A percentile compares a stretch with the other conserved stretches of the same genome.
Conservation (phyloP, 1,140 invertebrate genomes). For the Cylas formicarius region DNA sequence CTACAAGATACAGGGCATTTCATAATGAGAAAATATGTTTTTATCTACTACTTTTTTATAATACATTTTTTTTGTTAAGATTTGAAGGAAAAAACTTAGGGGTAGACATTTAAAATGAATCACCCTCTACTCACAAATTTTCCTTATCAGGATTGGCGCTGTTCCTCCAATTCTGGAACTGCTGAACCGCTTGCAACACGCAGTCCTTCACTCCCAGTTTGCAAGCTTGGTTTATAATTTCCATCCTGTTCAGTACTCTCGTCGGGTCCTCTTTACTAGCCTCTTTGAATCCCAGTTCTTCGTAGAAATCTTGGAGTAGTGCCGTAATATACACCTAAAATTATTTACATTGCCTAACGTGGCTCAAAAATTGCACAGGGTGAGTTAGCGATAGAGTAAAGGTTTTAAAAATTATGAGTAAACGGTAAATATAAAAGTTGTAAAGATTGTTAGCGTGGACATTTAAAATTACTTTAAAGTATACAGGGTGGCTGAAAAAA, state of each 20-base stretch:
- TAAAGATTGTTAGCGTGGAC: no score
- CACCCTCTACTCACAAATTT: conserved; percentile 62
- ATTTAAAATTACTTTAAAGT: no score
- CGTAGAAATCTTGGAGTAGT: conserved; percentile 56
- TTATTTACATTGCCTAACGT: conserved; percentile 1
- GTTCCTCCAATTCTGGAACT: conserved; percentile 67
- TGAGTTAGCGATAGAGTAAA: not conserved
- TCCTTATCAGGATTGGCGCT: conserved; percentile 58
- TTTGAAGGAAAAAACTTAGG: no score
- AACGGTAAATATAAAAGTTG: no score
- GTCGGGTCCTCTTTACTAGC: conserved; percentile 55
- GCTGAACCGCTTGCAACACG: conserved; percentile 55
- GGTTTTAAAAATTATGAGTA: conserved; percentile 3
- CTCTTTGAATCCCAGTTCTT: conserved; percentile 58
- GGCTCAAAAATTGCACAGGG: not conserved
- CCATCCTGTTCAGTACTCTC: conserved; percentile 58
- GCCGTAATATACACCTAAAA: conserved; percentile 59
- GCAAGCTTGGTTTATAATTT: conserved; percentile 63
- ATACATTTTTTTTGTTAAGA: no score
- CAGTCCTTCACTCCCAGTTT: conserved; percentile 62
- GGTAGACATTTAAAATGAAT: not conserved
- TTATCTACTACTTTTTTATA: no score
- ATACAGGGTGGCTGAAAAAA: no score
- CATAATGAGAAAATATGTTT: no score
- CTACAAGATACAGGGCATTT: no score